Evolutionary conservation across 1,140 invertebrate genomes (phyloP), one percentile per base, ranked within the genome.

Genomic region (Campodea augens): DNA sequence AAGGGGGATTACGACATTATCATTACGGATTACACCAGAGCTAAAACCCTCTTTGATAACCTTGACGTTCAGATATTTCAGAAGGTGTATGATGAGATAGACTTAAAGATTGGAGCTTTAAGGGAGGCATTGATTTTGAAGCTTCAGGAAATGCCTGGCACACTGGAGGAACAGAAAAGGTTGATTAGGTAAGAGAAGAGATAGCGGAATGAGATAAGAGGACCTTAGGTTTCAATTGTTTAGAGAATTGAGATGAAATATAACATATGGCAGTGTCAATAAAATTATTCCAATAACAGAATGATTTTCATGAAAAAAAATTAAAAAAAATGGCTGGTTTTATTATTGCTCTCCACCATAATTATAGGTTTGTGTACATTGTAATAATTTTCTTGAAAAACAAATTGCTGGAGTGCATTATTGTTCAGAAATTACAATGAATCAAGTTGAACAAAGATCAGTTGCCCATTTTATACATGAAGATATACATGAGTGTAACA

Each of bases 11-110:
- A 93, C 60, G 90, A 97, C 62, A 73, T 93, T 20, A 87, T 98
- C 19, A 92, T 99, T 43, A 98, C 95, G 60, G 95, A 99, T 63
- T 98, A 96, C 60, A 81, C 87, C 0, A 71, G 93, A 56, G 93
- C 91, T 3, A 92, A 91, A 57, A 90, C 92, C 59, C 68, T 98
- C 10, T 98, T 97, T 70, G 82, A 86, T 49, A 88, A 92, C 61
- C 92, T 87, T 23, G 88, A 98, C 60, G 77, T 96, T 3, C 59
- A 80, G 67, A 70, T 88, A 10, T 89, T 90, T 52, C 79, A 78
- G 56, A 78, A 77, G 67, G 87, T 95, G 20, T 71, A 92, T 39
- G 70, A 71, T 43, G 90, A 96, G 68, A 87, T 97, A 12, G 92
- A 97, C 56, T 72, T 75, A 42, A 78, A 83, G 55, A 90, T 98